phyloP scores from a whole-genome alignment of 1,140 invertebrate species.

The Pseudoatta argentina region DNA sequence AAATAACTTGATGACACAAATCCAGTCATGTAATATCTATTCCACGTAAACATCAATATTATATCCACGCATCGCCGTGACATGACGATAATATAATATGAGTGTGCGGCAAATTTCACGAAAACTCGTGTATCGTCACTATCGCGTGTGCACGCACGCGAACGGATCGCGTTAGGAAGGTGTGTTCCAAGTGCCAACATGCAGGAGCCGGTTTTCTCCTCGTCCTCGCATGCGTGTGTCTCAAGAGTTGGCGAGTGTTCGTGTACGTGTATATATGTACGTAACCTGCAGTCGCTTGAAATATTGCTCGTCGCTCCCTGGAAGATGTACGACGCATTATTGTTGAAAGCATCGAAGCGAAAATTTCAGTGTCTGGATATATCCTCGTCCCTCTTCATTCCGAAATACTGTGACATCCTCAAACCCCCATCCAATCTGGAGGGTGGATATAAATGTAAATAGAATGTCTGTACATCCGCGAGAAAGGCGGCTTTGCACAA shows the following conservation, averaged over 20 bases:
- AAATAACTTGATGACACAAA: not conserved
- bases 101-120: conserved; percentile 58
- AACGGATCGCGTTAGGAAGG: conserved; percentile 63
- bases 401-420: conserved; percentile 69
- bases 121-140: conserved; percentile 57
- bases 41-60: not conserved
- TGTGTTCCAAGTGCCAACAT: conserved; percentile 48
- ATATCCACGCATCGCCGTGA: not conserved
- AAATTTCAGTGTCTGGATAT: conserved; percentile 84
- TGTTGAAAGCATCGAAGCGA: conserved; percentile 84
- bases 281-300: conserved; percentile 81
- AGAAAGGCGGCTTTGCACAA: conserved; percentile 80
- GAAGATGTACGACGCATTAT: conserved; percentile 85
- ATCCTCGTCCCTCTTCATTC: conserved; percentile 70
- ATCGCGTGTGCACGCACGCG: conserved; percentile 46
- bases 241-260: conserved; percentile 23
- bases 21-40: not conserved
- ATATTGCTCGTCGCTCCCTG: conserved; percentile 83
- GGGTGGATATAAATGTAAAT: conserved; percentile 84
- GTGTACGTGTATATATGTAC: conserved; percentile 40
- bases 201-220: conserved; percentile 33
- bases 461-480: conserved; percentile 80
- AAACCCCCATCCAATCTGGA: conserved; percentile 70
- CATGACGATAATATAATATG: conserved; percentile 55
- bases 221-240: conserved; percentile 45